These are phyloP conservation scores for Cyrtodaria siliqua DNA, from an alignment of 2,888 invertebrate genomes.

Conservation along the genomic window DNA sequence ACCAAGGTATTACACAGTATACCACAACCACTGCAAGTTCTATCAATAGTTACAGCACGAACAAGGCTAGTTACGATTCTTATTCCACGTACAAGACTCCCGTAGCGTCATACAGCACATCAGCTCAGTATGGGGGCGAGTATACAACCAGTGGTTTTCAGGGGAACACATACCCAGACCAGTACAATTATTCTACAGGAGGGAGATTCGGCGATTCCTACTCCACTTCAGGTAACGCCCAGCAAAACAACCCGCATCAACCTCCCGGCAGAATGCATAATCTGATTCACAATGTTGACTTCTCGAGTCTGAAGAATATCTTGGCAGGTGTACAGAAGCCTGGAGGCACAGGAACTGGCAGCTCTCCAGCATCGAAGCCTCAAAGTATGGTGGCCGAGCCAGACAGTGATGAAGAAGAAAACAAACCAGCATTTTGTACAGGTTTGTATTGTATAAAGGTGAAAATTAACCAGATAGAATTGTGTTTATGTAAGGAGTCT, in stretches of 20 bases:
- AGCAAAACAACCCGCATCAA: background rate
- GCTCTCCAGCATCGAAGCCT: background rate
- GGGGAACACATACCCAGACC: slow-evolving; percentile 4
- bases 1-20: background rate
- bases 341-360: slow-evolving; percentile 1
- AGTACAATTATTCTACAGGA: slow-evolving; percentile 1
- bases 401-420: slow-evolving; percentile 26
- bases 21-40: background rate
- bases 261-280: slow-evolving; percentile 29
- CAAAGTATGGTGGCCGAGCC: background rate
- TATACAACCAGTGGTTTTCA: slow-evolving; percentile 29
- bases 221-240: background rate
- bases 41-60: slow-evolving; percentile 29
- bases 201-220: background rate
- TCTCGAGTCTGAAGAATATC: slow-evolving; percentile 60
- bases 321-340: slow-evolving; percentile 43
- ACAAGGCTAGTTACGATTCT: slow-evolving; percentile 4
- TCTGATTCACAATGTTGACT: slow-evolving; percentile 56
- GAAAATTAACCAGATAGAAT: too few species aligned
- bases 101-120: slow-evolving; percentile 21
- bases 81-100: slow-evolving; percentile 19
- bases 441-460: too few species aligned
- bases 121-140: slow-evolving; percentile 22
- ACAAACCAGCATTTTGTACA: slow-evolving; percentile 51
- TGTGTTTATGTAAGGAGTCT: too few species aligned